Base-by-base conservation (phyloP, 2,888 invertebrate genomes). In the Baronia brevicornis region DNA sequence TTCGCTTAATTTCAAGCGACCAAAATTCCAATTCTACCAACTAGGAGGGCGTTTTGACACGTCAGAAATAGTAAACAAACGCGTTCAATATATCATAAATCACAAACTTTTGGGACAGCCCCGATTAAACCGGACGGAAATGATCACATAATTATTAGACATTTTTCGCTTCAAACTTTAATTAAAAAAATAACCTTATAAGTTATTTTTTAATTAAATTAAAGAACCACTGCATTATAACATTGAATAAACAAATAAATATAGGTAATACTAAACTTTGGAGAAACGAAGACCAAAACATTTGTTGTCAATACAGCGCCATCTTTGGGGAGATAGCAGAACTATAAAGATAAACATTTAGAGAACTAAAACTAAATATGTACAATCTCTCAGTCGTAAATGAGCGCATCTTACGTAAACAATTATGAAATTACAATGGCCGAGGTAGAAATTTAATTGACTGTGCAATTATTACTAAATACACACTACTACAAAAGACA, bases 61-160 rank as follows among this genome's bases (percentile, higher is more conserved):
- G 52, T 58, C 52, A 48, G 42, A 54, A 55, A 45, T 48, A 45
- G 39, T 26, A 36, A 48, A 53, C 52, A 57, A 58, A 49, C 52
- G 49, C 53, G 53, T 33, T 55, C 61, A 71, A 71, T 68, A 62
- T 62, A 66, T 67, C 75, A 74, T 79, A 79, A 80, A 79, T 80
- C 77, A 79, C 60, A 77, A 77, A 77, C 55, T 79, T 78, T 60
- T 52, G 31, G 44, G 57, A 55, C 65, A 60, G 64, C 66, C 68
- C 64, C 61, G 67, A 68, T 62, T 68, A 67, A 60, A 61, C 56
- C 60, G 44, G 39, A 48, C 40, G 46, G 64, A 68, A 71, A 71
- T 78, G 75, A 78, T 79, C 75, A 66, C 70, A 60, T 67, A 69
- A 73, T 78, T 73, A 79, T 75, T 63, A 70, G n/a, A n/a, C n/a